Percentiles rank a stretch among this genome's conserved stretches.
These are phyloP conservation scores for Bursaphelenchus okinawaensis DNA, from an alignment of 2,888 invertebrate species.

Conservation along the genomic window DNA sequence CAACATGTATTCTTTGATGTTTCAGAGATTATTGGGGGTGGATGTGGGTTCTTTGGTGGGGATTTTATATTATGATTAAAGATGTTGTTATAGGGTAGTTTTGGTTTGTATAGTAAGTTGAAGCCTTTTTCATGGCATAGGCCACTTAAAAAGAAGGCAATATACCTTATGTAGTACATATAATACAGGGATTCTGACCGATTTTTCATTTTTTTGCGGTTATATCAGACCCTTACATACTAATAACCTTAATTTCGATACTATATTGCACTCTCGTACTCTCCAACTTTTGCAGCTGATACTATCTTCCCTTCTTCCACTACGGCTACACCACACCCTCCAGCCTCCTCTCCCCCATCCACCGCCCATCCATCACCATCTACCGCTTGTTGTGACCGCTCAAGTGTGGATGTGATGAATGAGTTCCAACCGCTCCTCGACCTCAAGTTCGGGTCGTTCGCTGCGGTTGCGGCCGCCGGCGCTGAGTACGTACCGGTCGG, in stretches of 20 bases:
- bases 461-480: slow-evolving; percentile 7
- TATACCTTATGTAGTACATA: too few species aligned
- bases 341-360: not conserved
- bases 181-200: too few species aligned
- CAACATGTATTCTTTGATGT: not conserved
- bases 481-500: not conserved
- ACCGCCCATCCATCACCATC: too few species aligned
- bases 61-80: not conserved
- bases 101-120: too few species aligned
- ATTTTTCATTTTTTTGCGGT: too few species aligned
- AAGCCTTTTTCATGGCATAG: too few species aligned
- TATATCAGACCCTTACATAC: too few species aligned
- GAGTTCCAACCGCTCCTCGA: not conserved
- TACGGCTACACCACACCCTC: not conserved
- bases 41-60: not conserved
- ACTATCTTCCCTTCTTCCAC: not conserved
- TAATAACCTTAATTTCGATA: too few species aligned
- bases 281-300: not conserved
- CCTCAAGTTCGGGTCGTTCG: not conserved
- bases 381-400: not conserved
- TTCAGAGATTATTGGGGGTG: not conserved
- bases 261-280: too few species aligned
- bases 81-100: not conserved
- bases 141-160: too few species aligned
- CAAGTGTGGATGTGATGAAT: not conserved